These are phyloP conservation scores for Mechanitis messenoides DNA, from an alignment of 2,888 invertebrate genomes.

Conservation along the genomic window DNA sequence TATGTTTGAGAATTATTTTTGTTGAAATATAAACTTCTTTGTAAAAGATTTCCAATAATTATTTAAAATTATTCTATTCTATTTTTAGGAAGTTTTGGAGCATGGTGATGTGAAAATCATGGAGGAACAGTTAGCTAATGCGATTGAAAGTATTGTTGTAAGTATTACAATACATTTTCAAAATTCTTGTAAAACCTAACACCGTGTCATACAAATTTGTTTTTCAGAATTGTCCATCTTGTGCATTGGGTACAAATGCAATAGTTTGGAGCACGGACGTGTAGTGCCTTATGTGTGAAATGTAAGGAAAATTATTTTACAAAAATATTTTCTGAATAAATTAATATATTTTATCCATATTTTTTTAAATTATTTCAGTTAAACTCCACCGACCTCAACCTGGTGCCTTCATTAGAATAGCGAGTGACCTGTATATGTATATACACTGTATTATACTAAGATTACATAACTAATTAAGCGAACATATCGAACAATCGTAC, in stretches of 20 bases:
- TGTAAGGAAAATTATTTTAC: constrained; percentile 9
- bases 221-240: constrained; percentile 74
- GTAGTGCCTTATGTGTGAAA: constrained; percentile 37
- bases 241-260: constrained; percentile 74
- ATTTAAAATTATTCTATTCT: constrained; percentile 1
- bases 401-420: constrained; percentile 73
- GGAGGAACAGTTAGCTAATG: constrained; percentile 73
- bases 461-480: constrained; percentile 55
- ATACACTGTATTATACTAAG: constrained; percentile 63
- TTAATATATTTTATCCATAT: no score
- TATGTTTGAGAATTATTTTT: neutral
- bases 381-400: constrained; percentile 74
- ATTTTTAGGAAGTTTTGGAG: constrained; percentile 67
- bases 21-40: neutral
- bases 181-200: neutral
- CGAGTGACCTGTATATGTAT: constrained; percentile 68
- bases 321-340: no score
- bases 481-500: constrained; percentile 66
- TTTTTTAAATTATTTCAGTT: constrained; percentile 44
- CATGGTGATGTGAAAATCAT: constrained; percentile 72
- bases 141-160: constrained; percentile 74
- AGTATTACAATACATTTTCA: constrained; percentile 38
- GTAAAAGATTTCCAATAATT: neutral
- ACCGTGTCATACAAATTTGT: constrained; percentile 8
- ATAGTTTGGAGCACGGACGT: constrained; percentile 76